phyloP scores from a whole-genome alignment of 2,113 vertebrate genomes.

The Archocentrus centrarchus region DNA sequence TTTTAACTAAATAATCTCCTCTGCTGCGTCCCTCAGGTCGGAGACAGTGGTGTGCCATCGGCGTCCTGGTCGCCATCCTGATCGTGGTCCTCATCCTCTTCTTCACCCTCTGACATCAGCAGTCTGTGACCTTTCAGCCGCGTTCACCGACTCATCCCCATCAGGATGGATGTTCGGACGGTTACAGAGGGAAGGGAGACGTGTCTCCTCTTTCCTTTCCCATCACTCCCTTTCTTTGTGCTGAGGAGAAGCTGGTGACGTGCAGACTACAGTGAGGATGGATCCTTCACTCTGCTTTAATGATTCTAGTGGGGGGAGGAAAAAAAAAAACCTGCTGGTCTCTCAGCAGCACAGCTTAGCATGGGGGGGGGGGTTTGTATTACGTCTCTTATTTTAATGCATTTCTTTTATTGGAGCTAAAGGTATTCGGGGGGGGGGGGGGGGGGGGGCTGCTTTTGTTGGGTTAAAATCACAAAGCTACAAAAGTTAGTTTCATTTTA shows the following conservation, averaged over 20 bases:
- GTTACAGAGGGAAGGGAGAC: constrained; percentile 13
- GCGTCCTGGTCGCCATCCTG: constrained; percentile 77
- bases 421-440: neutral
- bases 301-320: neutral
- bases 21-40: constrained; percentile 68
- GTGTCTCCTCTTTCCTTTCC: neutral
- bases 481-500: neutral
- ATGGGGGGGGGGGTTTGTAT: neutral
- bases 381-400: constrained; percentile 20
- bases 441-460: constrained; percentile 3
- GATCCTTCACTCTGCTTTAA: constrained; percentile 16
- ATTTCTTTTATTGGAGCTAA: neutral
- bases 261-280: neutral
- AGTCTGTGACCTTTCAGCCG: constrained; percentile 18
- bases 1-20: neutral
- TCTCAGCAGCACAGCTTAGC: neutral
- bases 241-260: neutral
- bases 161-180: constrained; percentile 3
- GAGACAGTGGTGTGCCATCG: constrained; percentile 85
- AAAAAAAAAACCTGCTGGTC: neutral
- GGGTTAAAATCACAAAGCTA: constrained; percentile 18
- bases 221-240: neutral
- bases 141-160: neutral
- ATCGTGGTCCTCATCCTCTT: constrained; percentile 82
- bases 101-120: constrained; percentile 76